These are phyloP conservation scores for Artibeus jamaicensis DNA, from an alignment of 2,797 vertebrate genomes.

Conservation along the genomic window DNA sequence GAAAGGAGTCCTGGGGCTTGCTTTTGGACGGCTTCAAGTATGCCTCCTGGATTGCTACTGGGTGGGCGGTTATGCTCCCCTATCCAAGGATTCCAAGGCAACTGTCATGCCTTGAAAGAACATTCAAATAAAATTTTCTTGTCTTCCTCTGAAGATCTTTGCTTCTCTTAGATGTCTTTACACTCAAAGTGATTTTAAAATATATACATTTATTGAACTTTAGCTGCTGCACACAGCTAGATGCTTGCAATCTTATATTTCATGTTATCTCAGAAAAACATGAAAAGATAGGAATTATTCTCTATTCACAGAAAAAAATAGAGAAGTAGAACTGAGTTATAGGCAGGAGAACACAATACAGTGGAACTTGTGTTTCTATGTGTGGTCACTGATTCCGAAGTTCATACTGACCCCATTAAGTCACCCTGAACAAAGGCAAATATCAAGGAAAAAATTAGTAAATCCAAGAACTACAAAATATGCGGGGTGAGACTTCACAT, in stretches of 20 bases:
- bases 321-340: not conserved
- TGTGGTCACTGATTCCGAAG: not conserved
- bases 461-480: not conserved
- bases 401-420: not conserved
- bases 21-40: not conserved
- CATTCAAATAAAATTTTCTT: not conserved
- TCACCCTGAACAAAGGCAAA: not conserved
- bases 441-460: not conserved
- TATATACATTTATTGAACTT: not conserved
- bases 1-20: not conserved
- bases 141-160: not conserved
- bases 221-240: not conserved
- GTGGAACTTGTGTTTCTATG: not conserved
- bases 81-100: not conserved
- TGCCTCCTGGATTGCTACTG: not conserved
- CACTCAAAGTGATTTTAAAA: not conserved
- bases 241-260: not conserved
- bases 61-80: not conserved
- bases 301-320: not conserved
- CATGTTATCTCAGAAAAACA: not conserved
- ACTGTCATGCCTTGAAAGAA: not conserved
- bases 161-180: not conserved
- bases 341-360: not conserved
- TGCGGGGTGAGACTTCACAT: not conserved
- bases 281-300: not conserved